A percentile compares a stretch with the other conserved stretches of the same genome.
Conservation (phyloP, 2,113 vertebrate species). For the Gymnogyps californianus region DNA sequence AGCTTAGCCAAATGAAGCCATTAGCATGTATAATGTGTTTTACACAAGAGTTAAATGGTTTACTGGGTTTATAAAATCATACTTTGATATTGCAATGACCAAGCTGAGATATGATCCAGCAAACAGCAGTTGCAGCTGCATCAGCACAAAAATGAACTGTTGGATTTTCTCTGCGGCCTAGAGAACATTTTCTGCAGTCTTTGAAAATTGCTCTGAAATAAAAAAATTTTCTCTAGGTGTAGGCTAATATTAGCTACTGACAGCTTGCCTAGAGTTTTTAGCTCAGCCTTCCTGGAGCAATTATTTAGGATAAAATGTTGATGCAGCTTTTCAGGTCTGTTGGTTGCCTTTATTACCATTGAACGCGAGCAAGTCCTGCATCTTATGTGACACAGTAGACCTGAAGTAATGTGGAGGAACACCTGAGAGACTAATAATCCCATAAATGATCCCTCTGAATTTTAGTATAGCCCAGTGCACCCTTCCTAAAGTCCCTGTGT, state of each 20-base stretch:
- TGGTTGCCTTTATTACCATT: neutral
- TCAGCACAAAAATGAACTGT: conserved; percentile 18
- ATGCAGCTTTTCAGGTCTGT: conserved; percentile 31
- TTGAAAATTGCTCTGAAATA: conserved; percentile 26
- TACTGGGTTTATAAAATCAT: conserved; percentile 55
- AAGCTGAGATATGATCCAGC: conserved; percentile 8
- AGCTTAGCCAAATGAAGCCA: conserved; percentile 57
- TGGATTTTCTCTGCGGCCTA: neutral
- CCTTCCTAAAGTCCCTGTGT: neutral
- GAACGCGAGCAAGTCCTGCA: neutral
- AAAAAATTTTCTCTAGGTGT: neutral
- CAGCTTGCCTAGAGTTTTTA: conserved; percentile 32
- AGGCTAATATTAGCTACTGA: conserved; percentile 32
- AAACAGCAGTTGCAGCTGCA: conserved; percentile 16
- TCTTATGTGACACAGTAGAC: neutral
- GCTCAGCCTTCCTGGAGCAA: conserved; percentile 13
- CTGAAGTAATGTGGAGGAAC: neutral
- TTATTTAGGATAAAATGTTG: conserved; percentile 34
- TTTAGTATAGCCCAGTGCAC: neutral
- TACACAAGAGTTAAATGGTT: conserved; percentile 56
- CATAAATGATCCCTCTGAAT: neutral
- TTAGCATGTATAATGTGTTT: conserved; percentile 63
- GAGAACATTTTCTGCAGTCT: conserved; percentile 9
- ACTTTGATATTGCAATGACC: conserved; percentile 37
- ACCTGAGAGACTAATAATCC: neutral